A percentile compares a stretch with the other conserved stretches of the same genome.
Conservation (phyloP, 1,140 invertebrate species). For the Drosophila erecta region DNA sequence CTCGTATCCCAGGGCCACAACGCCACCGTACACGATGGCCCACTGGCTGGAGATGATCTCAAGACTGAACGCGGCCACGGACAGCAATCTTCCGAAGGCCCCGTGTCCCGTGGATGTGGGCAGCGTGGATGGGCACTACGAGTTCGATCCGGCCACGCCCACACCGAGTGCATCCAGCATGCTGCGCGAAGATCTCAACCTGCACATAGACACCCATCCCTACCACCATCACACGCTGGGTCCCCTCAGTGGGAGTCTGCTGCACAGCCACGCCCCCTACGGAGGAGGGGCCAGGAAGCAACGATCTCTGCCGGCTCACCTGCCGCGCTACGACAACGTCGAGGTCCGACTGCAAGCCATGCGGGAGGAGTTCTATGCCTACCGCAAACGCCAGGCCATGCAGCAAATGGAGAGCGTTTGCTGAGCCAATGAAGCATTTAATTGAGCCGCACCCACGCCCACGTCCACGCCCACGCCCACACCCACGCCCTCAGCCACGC, state of each 20-base stretch:
- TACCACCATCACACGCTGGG: constrained; percentile 63
- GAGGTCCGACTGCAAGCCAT: constrained; percentile 96
- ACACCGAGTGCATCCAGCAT: constrained; percentile 88
- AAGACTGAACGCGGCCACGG: constrained; percentile 85
- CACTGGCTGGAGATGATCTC: constrained; percentile 87
- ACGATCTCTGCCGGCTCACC: constrained; percentile 74
- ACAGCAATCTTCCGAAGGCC: constrained; percentile 84
- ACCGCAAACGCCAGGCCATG: constrained; percentile 92
- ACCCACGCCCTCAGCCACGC: neutral
- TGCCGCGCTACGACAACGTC: constrained; percentile 91
- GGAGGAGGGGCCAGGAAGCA: constrained; percentile 32
- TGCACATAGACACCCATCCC: constrained; percentile 73
- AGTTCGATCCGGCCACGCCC: constrained; percentile 93
- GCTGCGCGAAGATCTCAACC: constrained; percentile 84
- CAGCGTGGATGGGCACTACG: constrained; percentile 97
- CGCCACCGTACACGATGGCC: constrained; percentile 87
- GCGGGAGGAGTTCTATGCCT: constrained; percentile 97
- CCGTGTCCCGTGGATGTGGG: constrained; percentile 89
- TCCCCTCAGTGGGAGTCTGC: constrained; percentile 76
- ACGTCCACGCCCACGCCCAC: constrained; percentile 1
- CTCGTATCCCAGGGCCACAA: constrained; percentile 65
- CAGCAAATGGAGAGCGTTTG: constrained; percentile 90
- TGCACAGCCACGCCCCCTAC: constrained; percentile 70
- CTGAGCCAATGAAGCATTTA: constrained; percentile 84
- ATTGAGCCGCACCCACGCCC: constrained; percentile 12